Evolutionary conservation across 2,888 invertebrate genomes (phyloP).

Genomic region (Poecilobothrus nobilitatus): DNA sequence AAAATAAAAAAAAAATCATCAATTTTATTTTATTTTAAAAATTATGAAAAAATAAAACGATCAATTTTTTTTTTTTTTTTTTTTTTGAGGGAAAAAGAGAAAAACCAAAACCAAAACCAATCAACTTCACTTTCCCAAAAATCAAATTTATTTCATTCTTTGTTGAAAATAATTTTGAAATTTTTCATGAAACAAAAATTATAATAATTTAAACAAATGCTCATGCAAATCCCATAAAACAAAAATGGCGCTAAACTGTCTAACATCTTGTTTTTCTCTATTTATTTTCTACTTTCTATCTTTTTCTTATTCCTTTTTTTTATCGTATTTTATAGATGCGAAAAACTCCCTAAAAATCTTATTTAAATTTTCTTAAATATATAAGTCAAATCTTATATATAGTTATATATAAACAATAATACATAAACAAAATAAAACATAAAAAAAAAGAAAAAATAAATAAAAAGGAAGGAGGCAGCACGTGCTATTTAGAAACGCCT

Average conservation of each 20-base stretch:
- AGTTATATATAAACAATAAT: too few relatives aligned
- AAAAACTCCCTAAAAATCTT: neutral
- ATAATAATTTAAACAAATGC: too few relatives aligned
- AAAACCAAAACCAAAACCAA: neutral
- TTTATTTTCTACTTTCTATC: neutral
- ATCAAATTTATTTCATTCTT: too few relatives aligned
- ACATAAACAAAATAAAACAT: too few relatives aligned
- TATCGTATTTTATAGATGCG: too few relatives aligned
- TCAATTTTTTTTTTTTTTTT: neutral
- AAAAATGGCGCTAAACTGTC: slow-evolving; percentile 1
- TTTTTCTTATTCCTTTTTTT: too few relatives aligned
- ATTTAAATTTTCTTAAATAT: neutral
- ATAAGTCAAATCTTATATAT: neutral
- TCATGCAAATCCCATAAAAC: neutral
- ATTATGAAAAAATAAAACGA: neutral
- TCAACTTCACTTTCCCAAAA: neutral
- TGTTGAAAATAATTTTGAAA: too few relatives aligned
- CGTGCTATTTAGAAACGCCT: neutral
- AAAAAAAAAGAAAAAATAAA: neutral
- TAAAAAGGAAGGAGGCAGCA: neutral
- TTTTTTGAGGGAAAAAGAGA: too few relatives aligned
- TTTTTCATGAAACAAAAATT: too few relatives aligned
- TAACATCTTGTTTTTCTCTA: neutral
- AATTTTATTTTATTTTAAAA: neutral
- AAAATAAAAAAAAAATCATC: neutral